These are phyloP conservation scores for Apis cerana DNA, from an alignment of 1,140 invertebrate genomes.

Conservation along the genomic window DNA sequence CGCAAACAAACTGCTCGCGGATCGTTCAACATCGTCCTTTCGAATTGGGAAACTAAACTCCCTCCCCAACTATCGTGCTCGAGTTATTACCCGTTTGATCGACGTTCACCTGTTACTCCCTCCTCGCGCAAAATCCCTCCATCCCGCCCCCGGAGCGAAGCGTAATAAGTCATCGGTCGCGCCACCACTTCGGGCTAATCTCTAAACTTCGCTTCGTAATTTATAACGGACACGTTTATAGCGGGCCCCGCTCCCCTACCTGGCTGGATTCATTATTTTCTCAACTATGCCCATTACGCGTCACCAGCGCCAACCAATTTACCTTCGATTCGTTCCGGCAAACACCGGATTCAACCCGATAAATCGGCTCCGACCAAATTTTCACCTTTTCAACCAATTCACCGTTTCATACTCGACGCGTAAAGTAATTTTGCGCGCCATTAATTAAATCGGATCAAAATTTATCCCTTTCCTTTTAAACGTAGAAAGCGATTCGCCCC, in stretches of 20 bases:
- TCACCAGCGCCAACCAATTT: constrained; percentile 8
- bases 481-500: background rate
- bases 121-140: constrained; percentile 11
- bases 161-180: constrained; percentile 47
- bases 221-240: constrained; percentile 16
- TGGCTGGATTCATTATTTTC: constrained; percentile 37
- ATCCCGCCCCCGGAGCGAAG: background rate
- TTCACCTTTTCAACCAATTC: background rate
- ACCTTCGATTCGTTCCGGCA: constrained; percentile 3
- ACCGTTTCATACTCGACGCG: no score
- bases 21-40: constrained; percentile 23
- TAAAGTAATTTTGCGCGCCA: background rate
- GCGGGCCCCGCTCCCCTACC: background rate
- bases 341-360: no score
- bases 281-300: constrained; percentile 31
- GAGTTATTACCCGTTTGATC: constrained; percentile 48
- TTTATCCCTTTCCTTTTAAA: background rate
- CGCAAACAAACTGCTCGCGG: constrained; percentile 33
- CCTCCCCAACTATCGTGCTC: no score
- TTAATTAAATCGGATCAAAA: background rate
- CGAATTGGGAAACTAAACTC: background rate
- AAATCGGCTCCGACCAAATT: background rate
- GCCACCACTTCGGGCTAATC: constrained; percentile 31
- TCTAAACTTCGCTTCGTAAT: constrained; percentile 36
- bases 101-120: constrained; percentile 50